These are phyloP conservation scores for Panulirus ornatus DNA, from an alignment of 1,140 invertebrate genomes.

Conservation along the genomic window DNA sequence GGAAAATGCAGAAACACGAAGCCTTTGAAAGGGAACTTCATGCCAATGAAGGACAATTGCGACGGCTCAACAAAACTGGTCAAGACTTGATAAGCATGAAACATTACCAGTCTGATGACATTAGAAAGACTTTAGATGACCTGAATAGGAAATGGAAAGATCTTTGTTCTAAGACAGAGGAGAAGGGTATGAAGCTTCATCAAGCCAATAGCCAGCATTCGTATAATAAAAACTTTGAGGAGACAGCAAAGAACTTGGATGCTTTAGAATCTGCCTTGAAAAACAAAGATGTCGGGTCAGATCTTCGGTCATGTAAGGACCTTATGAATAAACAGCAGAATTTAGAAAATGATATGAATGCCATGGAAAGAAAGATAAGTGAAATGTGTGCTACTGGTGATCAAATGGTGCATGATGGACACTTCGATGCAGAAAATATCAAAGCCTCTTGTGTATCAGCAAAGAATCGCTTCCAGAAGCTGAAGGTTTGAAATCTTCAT, in stretches of 20 bases:
- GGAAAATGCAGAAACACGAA: conserved; percentile 98
- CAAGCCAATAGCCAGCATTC: conserved; percentile 89
- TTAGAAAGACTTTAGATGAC: conserved; percentile 81
- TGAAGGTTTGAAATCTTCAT: conserved; percentile 53
- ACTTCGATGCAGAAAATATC: conserved; percentile 95
- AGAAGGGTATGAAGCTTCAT: conserved; percentile 89
- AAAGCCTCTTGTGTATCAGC: conserved; percentile 87
- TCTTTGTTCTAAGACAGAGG: conserved; percentile 84
- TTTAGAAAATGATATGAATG: conserved; percentile 88
- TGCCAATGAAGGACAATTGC: conserved; percentile 92
- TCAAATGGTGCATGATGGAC: conserved; percentile 93
- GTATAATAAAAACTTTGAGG: conserved; percentile 85
- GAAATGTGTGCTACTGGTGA: conserved; percentile 89
- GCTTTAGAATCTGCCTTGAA: conserved; percentile 83
- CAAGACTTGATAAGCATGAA: conserved; percentile 75
- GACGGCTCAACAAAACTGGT: conserved; percentile 88
- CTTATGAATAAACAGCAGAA: conserved; percentile 91
- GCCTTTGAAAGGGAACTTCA: conserved; percentile 97
- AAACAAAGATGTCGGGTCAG: conserved; percentile 89
- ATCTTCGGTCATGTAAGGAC: conserved; percentile 92
- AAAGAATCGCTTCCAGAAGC: conserved; percentile 81
- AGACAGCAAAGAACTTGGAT: conserved; percentile 88
- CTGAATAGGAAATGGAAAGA: conserved; percentile 87
- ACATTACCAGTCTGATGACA: conserved; percentile 72
- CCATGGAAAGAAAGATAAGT: conserved; percentile 87